phyloP scores from a whole-genome alignment of 2,113 vertebrate species.

The Stegastes partitus region DNA sequence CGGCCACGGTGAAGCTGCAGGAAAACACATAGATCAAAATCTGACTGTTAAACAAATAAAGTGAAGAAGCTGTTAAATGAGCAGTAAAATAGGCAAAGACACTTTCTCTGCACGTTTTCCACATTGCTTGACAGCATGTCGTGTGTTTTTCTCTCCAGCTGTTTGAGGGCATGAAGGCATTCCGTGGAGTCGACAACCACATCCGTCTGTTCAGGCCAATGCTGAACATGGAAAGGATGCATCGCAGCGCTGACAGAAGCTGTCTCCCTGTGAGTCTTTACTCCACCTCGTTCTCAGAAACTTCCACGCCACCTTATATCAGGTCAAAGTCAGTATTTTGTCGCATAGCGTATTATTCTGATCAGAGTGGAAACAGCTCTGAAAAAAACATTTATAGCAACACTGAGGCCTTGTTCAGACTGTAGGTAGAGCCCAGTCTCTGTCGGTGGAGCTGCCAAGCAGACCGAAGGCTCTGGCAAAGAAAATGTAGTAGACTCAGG shows the following conservation, averaged over 20 bases:
- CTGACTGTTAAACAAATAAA: too few species aligned
- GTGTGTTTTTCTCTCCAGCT: constrained; percentile 78
- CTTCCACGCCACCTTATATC: too few species aligned
- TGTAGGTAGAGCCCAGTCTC: background rate
- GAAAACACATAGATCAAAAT: too few species aligned
- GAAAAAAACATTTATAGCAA: background rate
- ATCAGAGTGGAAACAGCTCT: background rate
- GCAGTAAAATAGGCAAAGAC: too few species aligned
- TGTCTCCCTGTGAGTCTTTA: constrained; percentile 88
- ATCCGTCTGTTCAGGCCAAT: constrained; percentile 91
- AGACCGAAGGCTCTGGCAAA: background rate
- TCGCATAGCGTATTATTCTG: background rate
- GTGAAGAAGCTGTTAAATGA: too few species aligned
- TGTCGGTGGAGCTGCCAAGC: background rate
- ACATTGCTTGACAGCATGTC: too few species aligned
- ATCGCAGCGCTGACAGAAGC: constrained; percentile 84
- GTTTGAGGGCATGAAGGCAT: constrained; percentile 95
- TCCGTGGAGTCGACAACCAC: constrained; percentile 85
- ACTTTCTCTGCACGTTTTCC: too few species aligned
- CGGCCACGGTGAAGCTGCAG: too few species aligned
- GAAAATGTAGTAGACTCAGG: background rate
- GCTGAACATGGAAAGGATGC: constrained; percentile 94
- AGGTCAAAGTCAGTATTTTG: too few species aligned
- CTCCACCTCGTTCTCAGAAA: background rate
- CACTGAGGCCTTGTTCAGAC: background rate